These are phyloP conservation scores for Garrulus glandarius DNA, from an alignment of 2,797 vertebrate genomes.

Conservation along the genomic window DNA sequence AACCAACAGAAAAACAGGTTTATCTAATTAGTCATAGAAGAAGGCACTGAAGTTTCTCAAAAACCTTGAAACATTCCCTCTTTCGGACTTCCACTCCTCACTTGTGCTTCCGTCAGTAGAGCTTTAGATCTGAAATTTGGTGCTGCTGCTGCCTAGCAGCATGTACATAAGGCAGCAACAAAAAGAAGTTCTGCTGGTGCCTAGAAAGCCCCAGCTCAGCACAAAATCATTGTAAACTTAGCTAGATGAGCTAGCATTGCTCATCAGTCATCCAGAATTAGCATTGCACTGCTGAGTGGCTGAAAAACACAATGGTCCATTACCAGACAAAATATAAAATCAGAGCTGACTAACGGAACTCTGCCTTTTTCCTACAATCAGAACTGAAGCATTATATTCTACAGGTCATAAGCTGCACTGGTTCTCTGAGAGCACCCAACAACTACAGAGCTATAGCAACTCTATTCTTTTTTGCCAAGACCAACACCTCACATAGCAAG, in stretches of 20 bases:
- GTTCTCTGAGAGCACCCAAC: neutral
- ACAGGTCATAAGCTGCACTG: neutral
- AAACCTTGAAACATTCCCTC: neutral
- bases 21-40: neutral
- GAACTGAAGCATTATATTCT: neutral
- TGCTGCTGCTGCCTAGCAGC: neutral
- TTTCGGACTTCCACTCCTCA: neutral
- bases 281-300: neutral
- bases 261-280: neutral
- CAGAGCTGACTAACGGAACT: neutral
- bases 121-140: neutral
- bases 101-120: neutral
- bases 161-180: neutral
- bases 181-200: neutral
- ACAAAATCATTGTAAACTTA: neutral
- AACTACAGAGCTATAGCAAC: neutral
- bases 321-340: neutral
- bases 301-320: neutral
- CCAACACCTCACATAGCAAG: neutral
- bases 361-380: neutral
- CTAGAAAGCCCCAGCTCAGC: constrained; percentile 11
- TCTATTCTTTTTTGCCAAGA: neutral
- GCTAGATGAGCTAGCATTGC: neutral
- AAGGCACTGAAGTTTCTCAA: neutral
- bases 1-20: neutral